A percentile compares a stretch with the other conserved stretches of the same genome.
Conservation (phyloP, 1,140 invertebrate genomes). For the Meloidogyne exigua region DNA sequence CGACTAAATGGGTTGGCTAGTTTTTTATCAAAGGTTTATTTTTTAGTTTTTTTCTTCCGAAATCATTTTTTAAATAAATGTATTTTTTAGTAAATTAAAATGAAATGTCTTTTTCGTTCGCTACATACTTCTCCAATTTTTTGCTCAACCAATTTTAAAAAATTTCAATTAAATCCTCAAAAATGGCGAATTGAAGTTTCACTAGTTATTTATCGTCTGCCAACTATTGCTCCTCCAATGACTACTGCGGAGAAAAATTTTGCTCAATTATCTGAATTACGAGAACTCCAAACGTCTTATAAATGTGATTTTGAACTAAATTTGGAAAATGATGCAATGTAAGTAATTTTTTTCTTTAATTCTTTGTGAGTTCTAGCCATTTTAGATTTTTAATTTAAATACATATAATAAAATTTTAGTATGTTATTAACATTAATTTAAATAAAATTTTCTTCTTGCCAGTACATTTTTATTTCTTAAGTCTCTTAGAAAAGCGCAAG, state of each 20-base stretch:
- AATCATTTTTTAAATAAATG: too few species aligned
- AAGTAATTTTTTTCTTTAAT: too few species aligned
- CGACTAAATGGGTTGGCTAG: too few species aligned
- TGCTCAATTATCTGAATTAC: conserved; percentile 13
- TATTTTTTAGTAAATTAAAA: background rate
- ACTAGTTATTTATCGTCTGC: conserved; percentile 35
- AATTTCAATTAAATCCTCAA: conserved; percentile 9
- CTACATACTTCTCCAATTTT: background rate
- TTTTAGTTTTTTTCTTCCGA: too few species aligned
- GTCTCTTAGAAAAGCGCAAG: conserved; percentile 49
- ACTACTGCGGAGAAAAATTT: conserved; percentile 45
- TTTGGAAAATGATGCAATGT: conserved; percentile 51
- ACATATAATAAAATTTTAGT: too few species aligned
- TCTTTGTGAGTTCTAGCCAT: too few species aligned
- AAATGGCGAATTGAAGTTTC: conserved; percentile 26
- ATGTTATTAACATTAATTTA: too few species aligned
- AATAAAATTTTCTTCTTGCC: too few species aligned
- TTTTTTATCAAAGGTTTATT: too few species aligned
- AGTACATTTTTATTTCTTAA: conserved; percentile 35
- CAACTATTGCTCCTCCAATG: conserved; percentile 55
- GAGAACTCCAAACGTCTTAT: conserved; percentile 48
- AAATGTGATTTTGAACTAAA: conserved; percentile 52
- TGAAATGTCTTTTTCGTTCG: background rate
- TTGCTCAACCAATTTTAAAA: background rate
- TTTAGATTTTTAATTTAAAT: too few species aligned